These are phyloP conservation scores for Ceratotherium simum DNA, from an alignment of 2,113 vertebrate genomes.

Conservation along the genomic window DNA sequence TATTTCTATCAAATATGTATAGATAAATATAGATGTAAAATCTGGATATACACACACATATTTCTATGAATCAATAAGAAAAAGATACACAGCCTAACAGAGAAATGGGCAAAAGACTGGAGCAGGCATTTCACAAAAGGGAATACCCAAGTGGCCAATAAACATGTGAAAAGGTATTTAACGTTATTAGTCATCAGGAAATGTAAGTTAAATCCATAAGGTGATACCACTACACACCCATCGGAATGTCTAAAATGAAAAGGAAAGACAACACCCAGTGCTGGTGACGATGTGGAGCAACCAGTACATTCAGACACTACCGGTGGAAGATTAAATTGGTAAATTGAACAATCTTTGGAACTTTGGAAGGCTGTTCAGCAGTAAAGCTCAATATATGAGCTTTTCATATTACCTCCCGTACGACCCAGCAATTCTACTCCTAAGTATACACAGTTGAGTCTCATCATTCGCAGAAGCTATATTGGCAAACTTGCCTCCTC, in stretches of 20 bases:
- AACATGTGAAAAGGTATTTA: background rate
- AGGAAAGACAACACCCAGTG: background rate
- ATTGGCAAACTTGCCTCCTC: background rate
- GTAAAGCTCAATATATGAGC: background rate
- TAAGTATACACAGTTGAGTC: background rate
- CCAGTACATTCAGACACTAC: background rate
- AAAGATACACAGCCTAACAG: background rate
- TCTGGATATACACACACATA: background rate
- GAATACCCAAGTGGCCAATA: background rate
- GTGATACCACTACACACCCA: background rate
- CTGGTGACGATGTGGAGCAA: background rate
- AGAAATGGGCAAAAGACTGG: background rate
- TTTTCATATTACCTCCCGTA: too few relatives aligned
- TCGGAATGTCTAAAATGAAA: background rate
- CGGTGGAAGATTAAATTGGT: background rate
- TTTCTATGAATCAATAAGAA: background rate
- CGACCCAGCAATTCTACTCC: background rate
- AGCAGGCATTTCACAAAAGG: constrained; percentile 8
- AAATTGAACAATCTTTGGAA: background rate
- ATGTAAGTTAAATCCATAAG: background rate
- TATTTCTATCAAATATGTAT: background rate
- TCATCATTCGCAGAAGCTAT: background rate
- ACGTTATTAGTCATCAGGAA: background rate
- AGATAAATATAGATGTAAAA: background rate
- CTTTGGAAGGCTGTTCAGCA: background rate